Evolutionary conservation across 2,888 invertebrate species (phyloP), one percentile per base, ranked within the genome.

Genomic region (Archips crataeganus): DNA sequence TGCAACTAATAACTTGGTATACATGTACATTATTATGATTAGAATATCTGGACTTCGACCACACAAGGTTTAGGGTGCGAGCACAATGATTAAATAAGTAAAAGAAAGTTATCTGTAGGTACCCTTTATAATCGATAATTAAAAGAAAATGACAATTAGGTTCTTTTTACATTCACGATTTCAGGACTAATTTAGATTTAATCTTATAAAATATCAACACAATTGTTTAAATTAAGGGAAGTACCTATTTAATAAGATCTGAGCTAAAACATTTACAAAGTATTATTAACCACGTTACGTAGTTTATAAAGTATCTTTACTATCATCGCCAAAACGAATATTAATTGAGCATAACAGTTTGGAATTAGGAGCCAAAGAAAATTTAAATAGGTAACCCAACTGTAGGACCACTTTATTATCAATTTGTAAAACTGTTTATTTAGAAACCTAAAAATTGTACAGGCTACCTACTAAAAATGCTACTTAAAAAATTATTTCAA

Each of bases 201-300:
- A 64, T 65, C 64, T 73, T 69, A 69, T 51, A 73, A 69, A 32
- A 69, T 49, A 68, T 60, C 49, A 69, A 69, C 64, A 64, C 42
- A 64, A 54, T n/a, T 47, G 49, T 61, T 32, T 60, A 64, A 73
- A 73, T 64, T 49, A 69, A 42, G 60, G 60, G 51, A 64, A 64
- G 73, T 73, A 73, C 73, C 73, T 73, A 73, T 60, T 69, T 66
- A 42, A 47, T 63, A 68, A 69, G 73, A 73, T 73, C 69, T 74
- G 69, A 74, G 59, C 73, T 74, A 74, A 67, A 70, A 74, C 74
- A 74, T 70, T 74, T 74, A 74, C 73, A 74, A 57, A 69, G 69
- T 69, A 64, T 47, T 23, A 23, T 63, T n/a, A 34, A 65, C 64
- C 64, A 74, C 60, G 42, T 74, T 70, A 65, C 60, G 65, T 65